A percentile compares a stretch with the other conserved stretches of the same genome.
phyloP scores from a whole-genome alignment of 2,797 vertebrate genomes.

The Malacoctenus gilli region DNA sequence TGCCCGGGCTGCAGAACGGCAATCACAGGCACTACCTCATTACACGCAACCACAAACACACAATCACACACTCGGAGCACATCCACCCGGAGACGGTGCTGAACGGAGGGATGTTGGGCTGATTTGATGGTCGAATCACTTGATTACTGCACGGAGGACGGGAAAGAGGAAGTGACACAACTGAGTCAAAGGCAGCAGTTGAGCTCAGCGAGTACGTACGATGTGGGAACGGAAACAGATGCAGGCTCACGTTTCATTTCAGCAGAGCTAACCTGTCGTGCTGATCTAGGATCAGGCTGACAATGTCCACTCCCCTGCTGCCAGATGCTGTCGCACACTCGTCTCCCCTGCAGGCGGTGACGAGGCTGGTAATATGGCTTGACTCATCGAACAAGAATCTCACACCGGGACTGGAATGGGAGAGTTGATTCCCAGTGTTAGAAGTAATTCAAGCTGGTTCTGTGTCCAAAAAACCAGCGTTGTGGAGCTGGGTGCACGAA shows the following conservation, averaged over 20 bases:
- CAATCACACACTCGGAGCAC: background rate
- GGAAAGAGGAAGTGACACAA: conserved; percentile 40
- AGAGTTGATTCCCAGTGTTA: conserved; percentile 51
- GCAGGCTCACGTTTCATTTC: conserved; percentile 59
- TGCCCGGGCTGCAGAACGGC: conserved; percentile 30
- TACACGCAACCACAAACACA: conserved; percentile 3
- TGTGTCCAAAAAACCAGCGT: conserved; percentile 25
- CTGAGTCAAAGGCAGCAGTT: conserved; percentile 24
- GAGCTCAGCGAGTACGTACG: conserved; percentile 20
- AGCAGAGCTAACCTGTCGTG: conserved; percentile 60
- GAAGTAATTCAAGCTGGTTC: conserved; percentile 17
- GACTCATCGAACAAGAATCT: conserved; percentile 68
- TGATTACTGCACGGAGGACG: conserved; percentile 45
- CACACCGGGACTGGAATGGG: conserved; percentile 40
- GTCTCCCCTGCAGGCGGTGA: conserved; percentile 54
- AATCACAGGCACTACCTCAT: conserved; percentile 32
- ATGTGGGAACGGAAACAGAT: conserved; percentile 56
- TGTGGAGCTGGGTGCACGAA: background rate
- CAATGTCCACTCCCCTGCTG: conserved; percentile 64
- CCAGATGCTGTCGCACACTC: conserved; percentile 60
- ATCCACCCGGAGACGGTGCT: background rate
- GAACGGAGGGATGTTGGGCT: conserved; percentile 28
- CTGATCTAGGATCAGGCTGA: conserved; percentile 56
- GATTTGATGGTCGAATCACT: conserved; percentile 65
- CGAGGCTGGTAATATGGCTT: conserved; percentile 59